phyloP scores from a whole-genome alignment of 2,888 invertebrate species.

The Automeris io region DNA sequence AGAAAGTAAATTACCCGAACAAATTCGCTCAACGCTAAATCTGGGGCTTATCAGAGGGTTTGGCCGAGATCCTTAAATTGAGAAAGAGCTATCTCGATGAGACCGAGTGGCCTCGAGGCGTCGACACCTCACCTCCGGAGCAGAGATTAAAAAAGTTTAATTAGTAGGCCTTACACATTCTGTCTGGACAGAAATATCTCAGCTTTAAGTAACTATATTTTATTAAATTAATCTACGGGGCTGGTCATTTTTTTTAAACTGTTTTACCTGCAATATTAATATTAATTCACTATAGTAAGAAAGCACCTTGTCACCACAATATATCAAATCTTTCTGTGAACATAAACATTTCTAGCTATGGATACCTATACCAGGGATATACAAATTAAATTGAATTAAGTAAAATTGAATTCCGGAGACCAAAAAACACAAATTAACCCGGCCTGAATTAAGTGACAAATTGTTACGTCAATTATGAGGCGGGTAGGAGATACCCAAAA shows the following conservation, averaged over 20 bases:
- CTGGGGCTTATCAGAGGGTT: constrained; percentile 66
- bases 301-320: no score
- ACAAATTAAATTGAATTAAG: no score
- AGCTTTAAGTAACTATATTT: constrained; percentile 2
- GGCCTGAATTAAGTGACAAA: no score
- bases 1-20: constrained; percentile 70
- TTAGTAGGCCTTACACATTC: constrained; percentile 45
- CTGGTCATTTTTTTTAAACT: neutral
- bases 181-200: constrained; percentile 18
- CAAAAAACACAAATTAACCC: no score
- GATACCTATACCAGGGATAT: no score
- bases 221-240: constrained; percentile 2
- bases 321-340: no score
- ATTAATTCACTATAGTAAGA: no score
- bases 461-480: no score
- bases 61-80: constrained; percentile 62
- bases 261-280: no score
- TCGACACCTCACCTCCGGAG: constrained; percentile 51
- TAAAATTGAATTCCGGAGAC: no score
- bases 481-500: no score
- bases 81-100: constrained; percentile 64
- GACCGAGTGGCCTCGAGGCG: constrained; percentile 49
- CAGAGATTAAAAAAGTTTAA: constrained; percentile 66
- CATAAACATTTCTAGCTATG: no score
- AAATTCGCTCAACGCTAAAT: constrained; percentile 72